Percentiles rank a stretch among this genome's conserved stretches.
Evolutionary conservation across 2,113 vertebrate genomes (phyloP).

Genomic region (Pungitius pungitius): DNA sequence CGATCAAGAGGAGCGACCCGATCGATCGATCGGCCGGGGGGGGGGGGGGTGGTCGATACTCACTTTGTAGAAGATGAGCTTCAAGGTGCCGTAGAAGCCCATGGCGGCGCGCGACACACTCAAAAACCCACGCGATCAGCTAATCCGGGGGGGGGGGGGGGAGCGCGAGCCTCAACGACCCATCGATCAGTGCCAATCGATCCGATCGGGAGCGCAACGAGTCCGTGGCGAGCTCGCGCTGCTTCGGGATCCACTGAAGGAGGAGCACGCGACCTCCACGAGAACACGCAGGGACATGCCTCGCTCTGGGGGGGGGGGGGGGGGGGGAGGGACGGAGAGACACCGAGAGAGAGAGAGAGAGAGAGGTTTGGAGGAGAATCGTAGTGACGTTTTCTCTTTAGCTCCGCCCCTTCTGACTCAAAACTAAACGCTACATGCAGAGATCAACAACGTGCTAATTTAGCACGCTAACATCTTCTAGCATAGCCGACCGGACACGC

Average conservation of each 20-base stretch:
- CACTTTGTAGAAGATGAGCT: conserved; percentile 99
- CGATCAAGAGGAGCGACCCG: too few relatives aligned
- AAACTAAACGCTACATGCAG: too few relatives aligned
- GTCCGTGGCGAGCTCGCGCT: neutral
- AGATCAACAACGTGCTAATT: too few relatives aligned
- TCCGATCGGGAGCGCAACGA: neutral
- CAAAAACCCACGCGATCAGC: conserved; percentile 16
- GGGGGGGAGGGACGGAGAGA: conserved; percentile 32
- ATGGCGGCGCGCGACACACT: conserved; percentile 77
- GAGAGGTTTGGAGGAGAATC: too few relatives aligned
- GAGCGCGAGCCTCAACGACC: conserved; percentile 8
- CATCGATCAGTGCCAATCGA: neutral
- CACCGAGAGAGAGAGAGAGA: too few relatives aligned
- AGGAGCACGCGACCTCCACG: conserved; percentile 10
- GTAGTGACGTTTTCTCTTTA: too few relatives aligned
- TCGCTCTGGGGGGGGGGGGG: neutral
- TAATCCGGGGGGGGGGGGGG: neutral
- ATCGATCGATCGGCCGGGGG: rapidly evolving
- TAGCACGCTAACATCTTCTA: too few relatives aligned
- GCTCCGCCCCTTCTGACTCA: too few relatives aligned
- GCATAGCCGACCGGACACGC: too few relatives aligned
- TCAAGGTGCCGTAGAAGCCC: conserved; percentile 97
- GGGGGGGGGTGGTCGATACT: conserved; percentile 82
- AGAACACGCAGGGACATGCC: conserved; percentile 80
- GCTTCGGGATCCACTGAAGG: conserved; percentile 18